Evolutionary conservation across 1,140 invertebrate species (phyloP), one percentile per base, ranked within the genome.

Genomic region (Trichomalopsis sarcophagae): DNA sequence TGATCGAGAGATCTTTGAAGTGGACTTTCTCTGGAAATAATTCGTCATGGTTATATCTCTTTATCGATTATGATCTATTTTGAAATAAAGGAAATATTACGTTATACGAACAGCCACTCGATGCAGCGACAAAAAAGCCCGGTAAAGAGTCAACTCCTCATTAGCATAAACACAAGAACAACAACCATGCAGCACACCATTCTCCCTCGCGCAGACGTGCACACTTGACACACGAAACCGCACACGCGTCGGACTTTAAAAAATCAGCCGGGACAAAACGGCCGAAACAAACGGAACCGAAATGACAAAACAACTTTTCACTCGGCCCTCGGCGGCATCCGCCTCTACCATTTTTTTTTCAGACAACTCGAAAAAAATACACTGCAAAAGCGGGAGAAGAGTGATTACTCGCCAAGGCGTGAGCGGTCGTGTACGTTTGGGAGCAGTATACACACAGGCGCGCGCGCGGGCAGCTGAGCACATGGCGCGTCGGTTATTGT

Each of bases 401-500:
- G 27, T 33, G 27, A 71, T 71, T 33, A n/a, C 36, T 17, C 73
- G 21, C 14, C 13, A 44, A 27, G 82, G 85, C 87, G 85, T 86
- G 88, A 82, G 83, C 69, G 73, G 40, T 68, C 74, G n/a, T n/a
- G n/a, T 7, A n/a, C 55, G 17, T 78, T 36, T 9, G n/a, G 55
- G 27, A 62, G 50, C 27, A 33, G 33, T 69, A 44, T 40, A 55
- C 55, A 23, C 4, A 36, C 33, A 27, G 27, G 27, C 27, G 23
- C 50, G 33, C 30, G 23, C 23, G 50, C 62, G 21, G 17, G 66
- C 27, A 44, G 23, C 7, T 44, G 44, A 86, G 88, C 91, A 92
- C 91, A 91, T 91, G 91, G 90, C 90, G 90, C 90, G 89, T 87
- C 87, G 1, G 4, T n/a, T 10, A 66, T 81, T 69, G 85, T 71